Evolutionary conservation across 1,140 invertebrate species (phyloP), one percentile per base, ranked within the genome.

Genomic region (Aphaenogaster ashmeadi): DNA sequence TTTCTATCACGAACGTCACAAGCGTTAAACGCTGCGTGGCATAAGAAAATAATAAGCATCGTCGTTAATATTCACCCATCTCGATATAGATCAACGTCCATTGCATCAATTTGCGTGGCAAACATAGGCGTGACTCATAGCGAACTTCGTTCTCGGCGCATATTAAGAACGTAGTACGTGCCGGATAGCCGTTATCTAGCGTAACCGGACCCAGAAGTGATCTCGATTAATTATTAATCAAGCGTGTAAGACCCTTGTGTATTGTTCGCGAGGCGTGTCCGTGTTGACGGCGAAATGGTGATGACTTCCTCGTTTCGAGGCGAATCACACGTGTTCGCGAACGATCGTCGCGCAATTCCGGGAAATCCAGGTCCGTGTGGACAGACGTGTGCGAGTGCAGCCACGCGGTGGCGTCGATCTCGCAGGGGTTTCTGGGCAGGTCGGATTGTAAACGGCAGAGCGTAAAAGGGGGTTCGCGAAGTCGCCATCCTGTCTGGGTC

Each of bases 401-500:
- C 41, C 66, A 33, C n/a, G 36, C 38, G 33, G 44, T 79, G 69
- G 27, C 52, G 85, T 47, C 54, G 69, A 74, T 87, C 50, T 66
- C 58, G 69, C 72, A 52, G 74, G 77, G 88, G 88, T 86, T 77
- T 86, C 79, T 60, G 88, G 79, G 66, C 88, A 88, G 87, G 83
- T 91, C 90, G 90, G 88, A 64, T 90, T 41, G 88, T 52, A 27
- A 27, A 27, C 85, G 90, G 87, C 78, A 88, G 77, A 86, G 58
- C 62, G 79, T 86, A 71, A 90, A 27, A 91, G 58, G 88, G 88
- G 90, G 86, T 78, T 86, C 62, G 77, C 58, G 9, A 72, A 91
- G 91, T 92, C 91, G 91, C 91, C 90, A 85, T 77, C 75, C 84
- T 91, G 91, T 92, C 91, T 92, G 87, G 90, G 90, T 91, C 91